Conservation (phyloP, 2,888 invertebrate genomes). For the Tinea pellionella region DNA sequence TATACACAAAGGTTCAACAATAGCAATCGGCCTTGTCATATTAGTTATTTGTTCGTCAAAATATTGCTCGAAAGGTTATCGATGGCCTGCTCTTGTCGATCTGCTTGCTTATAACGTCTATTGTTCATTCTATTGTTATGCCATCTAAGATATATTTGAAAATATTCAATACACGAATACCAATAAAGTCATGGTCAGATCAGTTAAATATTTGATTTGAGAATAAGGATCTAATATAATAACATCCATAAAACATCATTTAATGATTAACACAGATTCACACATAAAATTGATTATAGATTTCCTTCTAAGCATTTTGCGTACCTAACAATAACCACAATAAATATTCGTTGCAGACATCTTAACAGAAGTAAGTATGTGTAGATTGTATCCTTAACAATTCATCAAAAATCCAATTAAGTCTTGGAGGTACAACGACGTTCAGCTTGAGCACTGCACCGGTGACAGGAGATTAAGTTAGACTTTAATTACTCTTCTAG, state of each 20-base stretch:
- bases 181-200: slow-evolving; percentile 44
- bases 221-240: background rate
- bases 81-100: slow-evolving; percentile 22
- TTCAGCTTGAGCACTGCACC: slow-evolving; percentile 25
- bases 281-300: background rate
- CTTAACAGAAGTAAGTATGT: background rate
- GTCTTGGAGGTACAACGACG: slow-evolving; percentile 19
- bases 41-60: slow-evolving; percentile 49
- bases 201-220: background rate
- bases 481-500: slow-evolving; percentile 39
- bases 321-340: too few relatives aligned
- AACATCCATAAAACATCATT: background rate
- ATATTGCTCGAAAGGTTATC: slow-evolving; percentile 58
- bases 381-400: slow-evolving; percentile 22
- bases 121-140: slow-evolving; percentile 9
- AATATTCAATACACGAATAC: slow-evolving; percentile 28
- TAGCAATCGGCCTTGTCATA: slow-evolving; percentile 45
- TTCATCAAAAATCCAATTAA: slow-evolving; percentile 56
- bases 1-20: slow-evolving; percentile 26
- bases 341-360: background rate
- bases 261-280: background rate
- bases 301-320: background rate
- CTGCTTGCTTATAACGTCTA: background rate
- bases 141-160: background rate
- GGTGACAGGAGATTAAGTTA: slow-evolving; percentile 57